Evolutionary conservation across 2,113 vertebrate genomes (phyloP).

Genomic region (Prinia subflava): DNA sequence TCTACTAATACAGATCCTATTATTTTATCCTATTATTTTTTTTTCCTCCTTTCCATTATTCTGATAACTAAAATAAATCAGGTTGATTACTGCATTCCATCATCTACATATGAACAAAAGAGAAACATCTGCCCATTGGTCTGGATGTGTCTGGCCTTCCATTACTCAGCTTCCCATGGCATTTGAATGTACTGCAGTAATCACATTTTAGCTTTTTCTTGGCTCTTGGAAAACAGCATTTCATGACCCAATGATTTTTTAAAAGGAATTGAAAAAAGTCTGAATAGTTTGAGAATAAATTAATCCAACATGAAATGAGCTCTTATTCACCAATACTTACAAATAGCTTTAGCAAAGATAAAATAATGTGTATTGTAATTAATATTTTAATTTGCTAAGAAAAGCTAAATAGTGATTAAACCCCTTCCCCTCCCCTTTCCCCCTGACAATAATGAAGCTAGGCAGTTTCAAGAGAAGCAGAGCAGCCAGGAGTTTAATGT

Average conservation of each 20-base stretch:
- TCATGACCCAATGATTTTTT: conserved; percentile 49
- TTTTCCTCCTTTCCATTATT: conserved; percentile 2
- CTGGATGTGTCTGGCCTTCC: not conserved
- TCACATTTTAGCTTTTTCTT: conserved; percentile 27
- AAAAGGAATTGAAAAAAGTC: conserved; percentile 23
- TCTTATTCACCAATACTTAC: conserved; percentile 41
- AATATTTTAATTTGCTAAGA: conserved; percentile 80
- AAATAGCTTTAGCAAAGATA: conserved; percentile 72
- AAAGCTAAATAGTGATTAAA: conserved; percentile 73
- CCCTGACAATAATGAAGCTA: conserved; percentile 72
- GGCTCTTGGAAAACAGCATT: conserved; percentile 43
- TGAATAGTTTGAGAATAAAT: conserved; percentile 61
- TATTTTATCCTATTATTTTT: not conserved
- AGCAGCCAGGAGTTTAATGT: conserved; percentile 74
- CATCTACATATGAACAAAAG: conserved; percentile 1
- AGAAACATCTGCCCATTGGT: not conserved
- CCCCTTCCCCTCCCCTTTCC: conserved; percentile 35
- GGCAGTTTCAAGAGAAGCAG: conserved; percentile 71
- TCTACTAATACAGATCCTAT: not conserved
- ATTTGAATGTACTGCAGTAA: not conserved
- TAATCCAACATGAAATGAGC: conserved; percentile 21
- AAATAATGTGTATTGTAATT: conserved; percentile 76
- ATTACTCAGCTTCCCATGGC: not conserved
- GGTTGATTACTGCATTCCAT: not conserved
- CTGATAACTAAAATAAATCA: not conserved